Evolutionary conservation across 2,888 invertebrate species (phyloP), one percentile per base, ranked within the genome.

Genomic region (Limnephilus auricula): DNA sequence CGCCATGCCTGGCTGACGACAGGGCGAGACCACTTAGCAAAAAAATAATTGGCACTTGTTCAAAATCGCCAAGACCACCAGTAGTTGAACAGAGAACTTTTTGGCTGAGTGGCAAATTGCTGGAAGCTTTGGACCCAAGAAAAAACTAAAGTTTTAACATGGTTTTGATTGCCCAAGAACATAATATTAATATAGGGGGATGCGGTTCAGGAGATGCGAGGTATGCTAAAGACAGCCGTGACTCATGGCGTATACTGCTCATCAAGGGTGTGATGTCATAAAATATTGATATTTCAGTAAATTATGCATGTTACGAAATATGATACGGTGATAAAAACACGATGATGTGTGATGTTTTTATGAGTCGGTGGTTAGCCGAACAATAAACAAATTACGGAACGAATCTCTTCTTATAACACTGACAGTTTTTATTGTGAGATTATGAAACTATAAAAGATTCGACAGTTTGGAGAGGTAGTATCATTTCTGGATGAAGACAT

Each of bases 251-350:
- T 82, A n/a, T 34, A 34, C 34, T 40, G 40, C 85, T 40, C 85
- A 85, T n/a, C 85, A n/a, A 85, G 85, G 85, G 85, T 85, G 85
- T 85, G 85, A 85, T 85, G 85, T 85, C 85, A 85, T 85, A 85
- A 85, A 85, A 45, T 85, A 40, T 45, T 34, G 37, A 85, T n/a
- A 85, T 85, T 85, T 85, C 40, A 40, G 85, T 40, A 85, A 40
- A 40, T 85, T 34, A 85, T 85, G 40, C 45, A 85, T 5, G 85
- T 40, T n/a, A 85, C n/a, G 45, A 85, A 85, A 85, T 82, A 65
- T n/a, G 65, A 65, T 2, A 65, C 65, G 65, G 65, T 65, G 65
- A 65, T 65, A 65, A 65, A 65, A 65, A 65, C 65, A 65, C 6
- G 34, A 82, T 82, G 25, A 25, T 82, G 32, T 82, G 31, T 31